Base-by-base conservation (phyloP, 2,113 vertebrate species). In the Phyllopteryx taeniolatus region DNA sequence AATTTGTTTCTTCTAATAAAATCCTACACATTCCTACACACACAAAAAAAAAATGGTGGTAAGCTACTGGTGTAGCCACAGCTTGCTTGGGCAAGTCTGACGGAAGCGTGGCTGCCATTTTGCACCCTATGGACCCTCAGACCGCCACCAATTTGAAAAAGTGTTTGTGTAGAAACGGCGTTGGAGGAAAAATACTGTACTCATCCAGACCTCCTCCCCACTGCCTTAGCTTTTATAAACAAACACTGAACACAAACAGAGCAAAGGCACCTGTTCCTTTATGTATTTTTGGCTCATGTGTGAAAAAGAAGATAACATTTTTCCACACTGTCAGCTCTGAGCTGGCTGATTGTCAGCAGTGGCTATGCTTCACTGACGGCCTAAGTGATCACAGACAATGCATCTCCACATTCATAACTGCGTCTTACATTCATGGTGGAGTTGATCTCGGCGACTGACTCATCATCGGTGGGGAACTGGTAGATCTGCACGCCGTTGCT, bases 401-500 rank as follows among this genome's bases (percentile, higher is more conserved):
- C 31, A 49, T 62, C 72, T 72, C 56, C 66, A 60, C 53, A 64
- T 53, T 79, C 56, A 27, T 19, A 10, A 70, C 57, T 11, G 3
- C 68, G 17, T 86, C 95, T 96, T 92, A 99, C 98, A 0, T 99
- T 99, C 98, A 99, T 99, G 33, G 95, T 98, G 70, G 96, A 97
- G 43, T 99, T 99, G 89, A 99, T 98, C 90, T 99, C 98, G 0
- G 96, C 94, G 87, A 99, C 96, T 0, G 96, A 96, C 77, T 99
- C 98, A 0, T 99, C 97, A 0, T 99, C 98, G 0, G 95, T 99
- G 59, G 98, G 98, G 76, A 99, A 99, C 88, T 99, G 98, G 89
- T 99, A 99, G 86, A 99, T 99, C 90, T 99, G 98, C 67, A 99
- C 98, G 0, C 98, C 98, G 0, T 99, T 99, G 92, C 96, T 99